These are phyloP conservation scores for Entomobrya proxima DNA, from an alignment of 2,888 invertebrate genomes.

Conservation along the genomic window DNA sequence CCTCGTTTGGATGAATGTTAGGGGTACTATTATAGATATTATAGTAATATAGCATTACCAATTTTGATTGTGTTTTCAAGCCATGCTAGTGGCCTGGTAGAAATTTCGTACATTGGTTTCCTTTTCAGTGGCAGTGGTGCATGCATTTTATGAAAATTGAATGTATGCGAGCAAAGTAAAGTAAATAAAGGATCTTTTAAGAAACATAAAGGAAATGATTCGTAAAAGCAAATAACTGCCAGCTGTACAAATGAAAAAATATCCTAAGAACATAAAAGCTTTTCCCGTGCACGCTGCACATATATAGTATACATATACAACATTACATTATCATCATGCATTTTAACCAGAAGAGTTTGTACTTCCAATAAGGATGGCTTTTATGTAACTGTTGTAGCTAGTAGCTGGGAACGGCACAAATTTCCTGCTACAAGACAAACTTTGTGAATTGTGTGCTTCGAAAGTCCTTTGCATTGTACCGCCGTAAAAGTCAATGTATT, in stretches of 20 bases:
- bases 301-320: neutral
- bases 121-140: constrained; percentile 2
- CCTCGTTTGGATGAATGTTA: too few relatives aligned
- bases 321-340: neutral
- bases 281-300: neutral
- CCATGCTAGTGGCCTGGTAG: too few relatives aligned
- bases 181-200: constrained; percentile 31
- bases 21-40: too few relatives aligned
- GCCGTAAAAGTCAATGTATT: constrained; percentile 29
- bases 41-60: too few relatives aligned
- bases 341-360: neutral
- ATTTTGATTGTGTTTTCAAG: too few relatives aligned
- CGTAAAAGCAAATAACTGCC: constrained; percentile 62
- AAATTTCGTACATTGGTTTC: too few relatives aligned
- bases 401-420: constrained; percentile 35
- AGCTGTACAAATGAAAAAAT: constrained; percentile 58
- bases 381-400: neutral
- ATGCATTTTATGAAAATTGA: constrained; percentile 46
- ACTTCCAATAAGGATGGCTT: neutral
- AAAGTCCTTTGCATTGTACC: constrained; percentile 19
- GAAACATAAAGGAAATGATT: constrained; percentile 52
- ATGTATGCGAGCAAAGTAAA: constrained; percentile 15
- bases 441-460: constrained; percentile 43
- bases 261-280: constrained; percentile 12
- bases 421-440: constrained; percentile 59